Conservation (phyloP, 2,888 invertebrate genomes). For the Graphium colonna region DNA sequence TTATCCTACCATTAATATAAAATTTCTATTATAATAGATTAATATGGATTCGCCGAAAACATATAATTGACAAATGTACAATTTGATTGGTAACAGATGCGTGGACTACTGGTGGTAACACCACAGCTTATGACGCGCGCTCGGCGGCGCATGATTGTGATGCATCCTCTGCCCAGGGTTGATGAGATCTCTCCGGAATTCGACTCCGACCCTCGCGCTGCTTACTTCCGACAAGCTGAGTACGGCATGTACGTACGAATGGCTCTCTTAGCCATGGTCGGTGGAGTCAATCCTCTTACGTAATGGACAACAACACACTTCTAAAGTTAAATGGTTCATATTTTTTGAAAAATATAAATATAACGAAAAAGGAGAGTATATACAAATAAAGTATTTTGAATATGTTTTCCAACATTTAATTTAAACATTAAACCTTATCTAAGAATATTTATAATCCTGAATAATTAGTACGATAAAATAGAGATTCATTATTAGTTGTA, state of each 20-base stretch:
- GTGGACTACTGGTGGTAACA: conserved; percentile 93
- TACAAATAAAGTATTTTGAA: conserved; percentile 2
- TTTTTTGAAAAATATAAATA: background rate
- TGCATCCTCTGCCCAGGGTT: conserved; percentile 97
- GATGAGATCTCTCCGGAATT: conserved; percentile 97
- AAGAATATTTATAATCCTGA: background rate
- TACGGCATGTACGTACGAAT: conserved; percentile 99
- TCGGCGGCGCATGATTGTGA: conserved; percentile 95
- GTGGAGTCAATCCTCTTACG: conserved; percentile 81
- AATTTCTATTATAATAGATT: background rate
- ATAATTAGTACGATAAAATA: conserved; percentile 3
- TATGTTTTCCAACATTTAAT: background rate
- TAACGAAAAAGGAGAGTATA: background rate
- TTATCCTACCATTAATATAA: conserved; percentile 5
- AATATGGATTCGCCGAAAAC: conserved; percentile 7
- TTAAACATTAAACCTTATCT: background rate
- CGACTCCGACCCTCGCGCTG: conserved; percentile 97
- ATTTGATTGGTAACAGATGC: conserved; percentile 78
- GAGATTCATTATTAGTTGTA: conserved; percentile 19
- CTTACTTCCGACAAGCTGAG: conserved; percentile 98
- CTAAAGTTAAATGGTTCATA: background rate
- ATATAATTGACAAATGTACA: background rate
- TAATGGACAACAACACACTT: background rate
- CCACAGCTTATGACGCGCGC: conserved; percentile 97
- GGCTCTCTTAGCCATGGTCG: conserved; percentile 96